Evolutionary conservation across 2,888 invertebrate genomes (phyloP).

Genomic region (Ecliptopera silaceata): DNA sequence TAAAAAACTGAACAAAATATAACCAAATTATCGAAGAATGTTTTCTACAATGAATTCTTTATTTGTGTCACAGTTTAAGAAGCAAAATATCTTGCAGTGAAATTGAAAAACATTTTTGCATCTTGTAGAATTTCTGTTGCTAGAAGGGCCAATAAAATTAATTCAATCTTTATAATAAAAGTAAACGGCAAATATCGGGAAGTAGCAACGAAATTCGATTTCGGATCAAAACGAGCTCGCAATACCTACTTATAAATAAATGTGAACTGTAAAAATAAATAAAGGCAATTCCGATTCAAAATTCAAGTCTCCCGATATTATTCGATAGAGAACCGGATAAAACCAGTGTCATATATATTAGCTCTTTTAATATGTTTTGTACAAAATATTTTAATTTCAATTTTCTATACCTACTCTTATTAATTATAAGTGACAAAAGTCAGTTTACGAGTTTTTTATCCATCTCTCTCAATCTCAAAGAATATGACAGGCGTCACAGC

Average conservation of each 20-base stretch:
- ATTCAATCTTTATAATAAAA: constrained; percentile 41
- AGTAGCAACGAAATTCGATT: constrained; percentile 31
- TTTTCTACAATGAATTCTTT: neutral
- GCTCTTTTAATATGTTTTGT: too few relatives aligned
- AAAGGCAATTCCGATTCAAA: neutral
- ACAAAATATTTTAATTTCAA: too few relatives aligned
- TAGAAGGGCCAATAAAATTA: constrained; percentile 36
- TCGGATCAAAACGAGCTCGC: constrained; percentile 23
- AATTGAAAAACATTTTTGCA: constrained; percentile 30
- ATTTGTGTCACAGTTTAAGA: constrained; percentile 8
- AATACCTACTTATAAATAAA: constrained; percentile 2
- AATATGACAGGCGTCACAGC: too few relatives aligned
- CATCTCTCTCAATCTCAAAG: too few relatives aligned
- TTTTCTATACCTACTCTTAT: too few relatives aligned
- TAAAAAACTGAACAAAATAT: too few relatives aligned
- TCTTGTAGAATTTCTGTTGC: constrained; percentile 18
- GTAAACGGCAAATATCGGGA: constrained; percentile 36
- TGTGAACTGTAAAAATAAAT: neutral
- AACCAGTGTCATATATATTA: too few relatives aligned
- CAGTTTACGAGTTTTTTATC: too few relatives aligned
- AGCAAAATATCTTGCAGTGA: constrained; percentile 15
- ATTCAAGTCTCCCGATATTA: too few relatives aligned
- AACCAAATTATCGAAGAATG: too few relatives aligned
- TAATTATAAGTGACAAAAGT: too few relatives aligned
- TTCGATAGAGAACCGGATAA: too few relatives aligned